Percentiles rank a stretch among this genome's conserved stretches.
These are phyloP conservation scores for Rhagonycha fulva DNA, from an alignment of 2,888 invertebrate genomes.

Conservation along the genomic window DNA sequence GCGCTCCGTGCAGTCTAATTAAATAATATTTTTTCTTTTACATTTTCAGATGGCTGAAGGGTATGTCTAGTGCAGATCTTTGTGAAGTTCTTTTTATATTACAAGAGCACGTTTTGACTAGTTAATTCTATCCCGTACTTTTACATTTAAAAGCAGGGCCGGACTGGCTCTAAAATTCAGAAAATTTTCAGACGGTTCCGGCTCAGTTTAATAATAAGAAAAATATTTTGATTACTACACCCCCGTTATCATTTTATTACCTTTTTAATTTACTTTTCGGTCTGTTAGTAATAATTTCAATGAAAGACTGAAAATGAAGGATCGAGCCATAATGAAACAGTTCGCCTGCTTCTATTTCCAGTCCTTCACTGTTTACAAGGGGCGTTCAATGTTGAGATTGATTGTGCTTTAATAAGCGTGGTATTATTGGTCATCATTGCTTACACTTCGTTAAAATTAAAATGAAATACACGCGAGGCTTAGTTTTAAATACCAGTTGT, in stretches of 20 bases:
- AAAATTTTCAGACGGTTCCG: no score
- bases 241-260: no score
- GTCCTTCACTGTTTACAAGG: background rate
- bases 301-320: no score
- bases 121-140: background rate
- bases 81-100: background rate
- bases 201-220: no score
- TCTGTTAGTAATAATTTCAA: no score
- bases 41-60: background rate
- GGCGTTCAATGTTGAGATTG: background rate
- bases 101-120: background rate
- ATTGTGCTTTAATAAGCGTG: background rate
- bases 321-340: no score
- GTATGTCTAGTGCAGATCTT: background rate
- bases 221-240: no score
- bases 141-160: background rate
- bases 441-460: background rate
- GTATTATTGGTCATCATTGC: background rate
- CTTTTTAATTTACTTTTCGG: no score
- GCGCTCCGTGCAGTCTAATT: background rate
- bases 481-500: background rate
- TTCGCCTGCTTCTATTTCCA: background rate
- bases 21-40: background rate
- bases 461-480: background rate
- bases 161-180: background rate